Percentiles rank a stretch among this genome's conserved stretches.
Conservation (phyloP, 2,113 vertebrate genomes). For the Pseudorasbora parva region DNA sequence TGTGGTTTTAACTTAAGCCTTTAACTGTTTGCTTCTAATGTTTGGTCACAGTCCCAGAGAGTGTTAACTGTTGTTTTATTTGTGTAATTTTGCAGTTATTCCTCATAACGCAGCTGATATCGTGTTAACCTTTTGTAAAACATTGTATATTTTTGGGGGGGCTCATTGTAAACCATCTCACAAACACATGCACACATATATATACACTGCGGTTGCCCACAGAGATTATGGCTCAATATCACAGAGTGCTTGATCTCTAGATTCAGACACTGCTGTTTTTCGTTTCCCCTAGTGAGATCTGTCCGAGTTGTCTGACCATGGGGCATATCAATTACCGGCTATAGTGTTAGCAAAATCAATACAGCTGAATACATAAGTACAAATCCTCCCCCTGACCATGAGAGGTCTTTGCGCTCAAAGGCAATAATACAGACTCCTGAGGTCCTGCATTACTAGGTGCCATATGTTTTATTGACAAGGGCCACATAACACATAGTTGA, state of each 20-base stretch:
- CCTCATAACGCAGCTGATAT: slow-evolving; percentile 11
- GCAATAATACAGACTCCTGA: slow-evolving; percentile 61
- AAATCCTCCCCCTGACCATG: slow-evolving; percentile 58
- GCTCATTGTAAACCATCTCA: not conserved
- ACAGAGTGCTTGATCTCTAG: slow-evolving; percentile 57
- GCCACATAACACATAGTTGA: slow-evolving; percentile 64
- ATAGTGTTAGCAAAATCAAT: slow-evolving; percentile 74
- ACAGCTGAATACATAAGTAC: slow-evolving; percentile 62
- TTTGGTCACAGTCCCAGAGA: not conserved
- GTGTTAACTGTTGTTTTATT: not conserved
- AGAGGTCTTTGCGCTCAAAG: slow-evolving; percentile 56
- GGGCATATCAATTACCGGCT: slow-evolving; percentile 71
- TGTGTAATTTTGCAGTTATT: not conserved
- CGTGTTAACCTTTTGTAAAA: not conserved
- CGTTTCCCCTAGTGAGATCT: slow-evolving; percentile 62
- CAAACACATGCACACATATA: not conserved
- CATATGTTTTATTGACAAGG: slow-evolving; percentile 58
- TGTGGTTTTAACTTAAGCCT: not conserved
- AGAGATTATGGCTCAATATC: slow-evolving; percentile 63
- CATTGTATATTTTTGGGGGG: not conserved
- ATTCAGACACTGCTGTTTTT: slow-evolving; percentile 61
- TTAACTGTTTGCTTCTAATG: not conserved
- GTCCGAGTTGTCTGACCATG: slow-evolving; percentile 64
- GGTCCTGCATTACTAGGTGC: slow-evolving; percentile 53
- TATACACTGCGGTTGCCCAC: slow-evolving; percentile 34